phyloP scores from a whole-genome alignment of 2,113 vertebrate species.

The Anhinga rufa region DNA sequence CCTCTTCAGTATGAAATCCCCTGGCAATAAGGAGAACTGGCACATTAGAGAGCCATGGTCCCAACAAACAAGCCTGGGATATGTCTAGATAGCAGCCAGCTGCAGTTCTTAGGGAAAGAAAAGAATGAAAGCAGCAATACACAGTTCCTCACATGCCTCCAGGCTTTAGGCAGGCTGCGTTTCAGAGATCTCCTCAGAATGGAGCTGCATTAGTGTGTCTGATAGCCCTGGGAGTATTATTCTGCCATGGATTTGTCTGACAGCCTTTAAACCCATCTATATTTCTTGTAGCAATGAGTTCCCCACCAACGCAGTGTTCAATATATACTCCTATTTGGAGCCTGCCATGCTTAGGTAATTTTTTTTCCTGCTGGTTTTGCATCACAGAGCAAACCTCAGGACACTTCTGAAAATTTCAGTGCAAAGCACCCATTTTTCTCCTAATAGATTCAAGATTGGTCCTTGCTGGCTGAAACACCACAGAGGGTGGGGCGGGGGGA shows the following conservation, averaged over 20 bases:
- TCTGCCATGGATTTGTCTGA: background rate
- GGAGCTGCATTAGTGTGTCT: background rate
- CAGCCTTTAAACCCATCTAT: background rate
- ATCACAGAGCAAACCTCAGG: background rate
- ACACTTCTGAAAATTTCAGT: background rate
- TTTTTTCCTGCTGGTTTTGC: background rate
- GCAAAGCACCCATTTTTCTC: background rate
- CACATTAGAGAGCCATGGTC: background rate
- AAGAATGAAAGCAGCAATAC: background rate
- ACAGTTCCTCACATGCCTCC: accelerated
- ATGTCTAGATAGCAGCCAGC: background rate
- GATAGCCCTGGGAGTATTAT: background rate
- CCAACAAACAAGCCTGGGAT: background rate
- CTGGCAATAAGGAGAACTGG: background rate
- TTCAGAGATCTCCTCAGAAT: background rate
- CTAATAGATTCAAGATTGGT: background rate
- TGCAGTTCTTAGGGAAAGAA: background rate
- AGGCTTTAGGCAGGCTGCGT: background rate
- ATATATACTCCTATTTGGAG: background rate
- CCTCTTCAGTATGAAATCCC: accelerated
- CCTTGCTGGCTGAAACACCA: background rate
- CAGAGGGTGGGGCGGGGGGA: accelerated
- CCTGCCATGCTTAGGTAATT: background rate
- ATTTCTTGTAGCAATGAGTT: background rate
- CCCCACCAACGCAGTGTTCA: background rate